Evolutionary conservation across 2,113 vertebrate genomes (phyloP), one percentile per base, ranked within the genome.

Genomic region (Typhlomys cinereus): DNA sequence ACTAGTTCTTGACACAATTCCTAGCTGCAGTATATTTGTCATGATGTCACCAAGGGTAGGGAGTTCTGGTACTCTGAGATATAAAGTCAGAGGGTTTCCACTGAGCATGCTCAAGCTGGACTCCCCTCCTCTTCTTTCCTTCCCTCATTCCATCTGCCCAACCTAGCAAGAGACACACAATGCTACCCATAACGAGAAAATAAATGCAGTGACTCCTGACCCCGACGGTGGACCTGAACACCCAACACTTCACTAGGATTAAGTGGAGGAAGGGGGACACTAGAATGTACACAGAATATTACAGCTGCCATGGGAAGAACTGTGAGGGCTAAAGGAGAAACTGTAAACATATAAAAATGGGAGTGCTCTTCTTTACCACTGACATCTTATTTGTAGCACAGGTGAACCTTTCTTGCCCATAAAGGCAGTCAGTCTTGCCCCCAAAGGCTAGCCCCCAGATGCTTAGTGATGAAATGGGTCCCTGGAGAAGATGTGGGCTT

Each of bases 101-200:
- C 66, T 78, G 82, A 96, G 54, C 75, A 69, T 73, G 67, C 50
- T 64, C 36, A 41, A 69, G 34, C 54, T n/a, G 62, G 48, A 87
- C 31, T 73, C 34, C 89, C 21, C 59, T 71, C 50, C 57, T 79
- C 57, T 50, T 27, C 62, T 39, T 71, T 39, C 57, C 23, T 66
- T 78, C 64, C 31, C 10, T 21, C 29, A 25, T 34, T 44, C 61
- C 8, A 0, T 2, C 54, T 94, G 84, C 59, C 86, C 64, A 57
- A 25, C 67, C 88, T 64, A 23, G n/a, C 11, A 17, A 61, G 75
- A 76, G 80, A 66, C 59, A 90, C 50, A 94, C 31, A 76, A 44
- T 83, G 75, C 39, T 74, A 62, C 9, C 54, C 18, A 36, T 89
- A 50, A 71, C 62, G 69, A 94, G 75, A 84, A 96, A 89, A 85